Conservation (phyloP, 2,113 vertebrate species). For the Gadus macrocephalus region DNA sequence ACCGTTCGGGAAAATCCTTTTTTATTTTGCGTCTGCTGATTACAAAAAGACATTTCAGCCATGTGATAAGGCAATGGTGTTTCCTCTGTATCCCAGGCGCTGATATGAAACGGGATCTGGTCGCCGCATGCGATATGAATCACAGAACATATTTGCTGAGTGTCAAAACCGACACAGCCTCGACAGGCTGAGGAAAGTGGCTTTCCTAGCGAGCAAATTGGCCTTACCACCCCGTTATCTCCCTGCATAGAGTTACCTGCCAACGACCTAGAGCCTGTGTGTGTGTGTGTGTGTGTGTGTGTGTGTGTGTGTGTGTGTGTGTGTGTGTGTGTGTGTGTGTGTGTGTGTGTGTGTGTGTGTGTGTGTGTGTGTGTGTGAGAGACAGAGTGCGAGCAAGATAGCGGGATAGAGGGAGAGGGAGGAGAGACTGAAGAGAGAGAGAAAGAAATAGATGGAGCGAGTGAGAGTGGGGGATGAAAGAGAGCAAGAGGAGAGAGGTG, state of each 20-base stretch:
- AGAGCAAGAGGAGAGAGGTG: background rate
- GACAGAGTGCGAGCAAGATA: background rate
- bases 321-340: no score
- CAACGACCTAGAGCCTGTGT: background rate
- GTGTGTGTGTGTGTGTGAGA: background rate
- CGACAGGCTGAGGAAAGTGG: slow-evolving; percentile 36
- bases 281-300: no score
- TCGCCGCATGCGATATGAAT: slow-evolving; percentile 23
- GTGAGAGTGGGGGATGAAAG: slow-evolving; percentile 9
- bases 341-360: no score
- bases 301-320: no score
- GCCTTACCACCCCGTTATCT: slow-evolving; percentile 22
- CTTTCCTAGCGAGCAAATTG: slow-evolving; percentile 27
- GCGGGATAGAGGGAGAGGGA: slow-evolving; percentile 9
- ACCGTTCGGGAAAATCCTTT: slow-evolving; percentile 12
- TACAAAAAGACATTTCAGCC: slow-evolving; percentile 7
- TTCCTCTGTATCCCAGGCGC: slow-evolving; percentile 18
- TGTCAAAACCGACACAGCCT: slow-evolving; percentile 36
- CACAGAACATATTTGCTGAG: slow-evolving; percentile 31
- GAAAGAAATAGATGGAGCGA: background rate
- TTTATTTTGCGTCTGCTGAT: slow-evolving; percentile 3
- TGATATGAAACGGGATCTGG: slow-evolving; percentile 18
- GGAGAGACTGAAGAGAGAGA: slow-evolving; percentile 16
- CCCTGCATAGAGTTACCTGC: slow-evolving; percentile 23
- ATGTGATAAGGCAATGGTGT: slow-evolving; percentile 14